phyloP scores from a whole-genome alignment of 2,888 invertebrate species.

The Temnothorax ravouxi region DNA sequence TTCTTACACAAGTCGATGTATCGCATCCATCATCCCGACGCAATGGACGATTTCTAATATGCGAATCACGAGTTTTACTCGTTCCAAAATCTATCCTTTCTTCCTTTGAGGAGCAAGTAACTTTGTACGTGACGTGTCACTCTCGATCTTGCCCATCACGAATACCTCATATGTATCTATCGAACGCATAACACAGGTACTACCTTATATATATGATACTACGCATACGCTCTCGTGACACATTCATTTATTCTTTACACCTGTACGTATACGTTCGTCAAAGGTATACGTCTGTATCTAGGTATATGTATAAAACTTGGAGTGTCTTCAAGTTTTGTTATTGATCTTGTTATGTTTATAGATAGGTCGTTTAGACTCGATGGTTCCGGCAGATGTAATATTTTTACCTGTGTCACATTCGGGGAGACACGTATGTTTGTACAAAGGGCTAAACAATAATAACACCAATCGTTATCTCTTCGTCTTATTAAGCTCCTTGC shows the following conservation, averaged over 20 bases:
- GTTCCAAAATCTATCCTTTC: neutral
- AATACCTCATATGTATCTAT: neutral
- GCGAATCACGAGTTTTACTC: neutral
- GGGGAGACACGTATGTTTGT: conserved; percentile 21
- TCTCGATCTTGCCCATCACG: neutral
- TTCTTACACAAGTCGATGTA: conserved; percentile 14
- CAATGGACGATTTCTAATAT: neutral
- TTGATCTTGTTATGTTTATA: neutral
- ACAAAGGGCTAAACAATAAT: conserved; percentile 36
- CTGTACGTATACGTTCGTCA: neutral
- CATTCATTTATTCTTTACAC: neutral
- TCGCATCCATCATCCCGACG: conserved; percentile 15
- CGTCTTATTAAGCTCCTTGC: conserved; percentile 16
- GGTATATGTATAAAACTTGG: neutral
- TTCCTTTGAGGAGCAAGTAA: neutral
- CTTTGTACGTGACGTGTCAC: neutral
- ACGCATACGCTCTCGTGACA: neutral
- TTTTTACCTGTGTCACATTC: neutral
- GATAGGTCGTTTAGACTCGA: too few relatives aligned
- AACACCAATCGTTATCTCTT: conserved; percentile 44
- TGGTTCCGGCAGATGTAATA: neutral
- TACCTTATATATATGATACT: neutral
- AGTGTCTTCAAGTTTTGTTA: neutral
- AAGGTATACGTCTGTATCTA: neutral
- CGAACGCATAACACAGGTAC: conserved; percentile 11